Conservation (phyloP, 92 coral and sea anemone species). For the Zoanthus sociatus region DNA sequence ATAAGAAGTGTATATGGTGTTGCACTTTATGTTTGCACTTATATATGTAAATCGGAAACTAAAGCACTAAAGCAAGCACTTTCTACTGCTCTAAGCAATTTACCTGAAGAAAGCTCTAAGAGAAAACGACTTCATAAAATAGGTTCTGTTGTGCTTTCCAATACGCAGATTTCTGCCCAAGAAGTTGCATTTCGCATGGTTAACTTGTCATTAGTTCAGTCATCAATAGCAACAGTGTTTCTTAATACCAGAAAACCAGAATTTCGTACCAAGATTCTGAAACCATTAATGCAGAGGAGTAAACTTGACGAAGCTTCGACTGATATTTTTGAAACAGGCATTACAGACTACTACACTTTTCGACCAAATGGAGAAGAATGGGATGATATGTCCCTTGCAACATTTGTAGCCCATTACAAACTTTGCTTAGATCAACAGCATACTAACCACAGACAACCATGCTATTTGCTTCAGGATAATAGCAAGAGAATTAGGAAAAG, state of each 20-base stretch:
- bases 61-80: slow-evolving; percentile 51
- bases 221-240: slow-evolving; percentile 48
- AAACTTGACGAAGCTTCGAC: no score
- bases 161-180: slow-evolving; percentile 55
- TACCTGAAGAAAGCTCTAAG: slow-evolving; percentile 50
- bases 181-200: slow-evolving; percentile 56
- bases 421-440: no score
- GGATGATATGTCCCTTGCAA: no score
- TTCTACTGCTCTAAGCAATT: slow-evolving; percentile 19
- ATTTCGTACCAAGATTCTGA: slow-evolving; percentile 45
- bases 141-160: slow-evolving; percentile 31
- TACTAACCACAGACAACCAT: no score
- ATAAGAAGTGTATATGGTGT: slow-evolving; percentile 58
- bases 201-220: slow-evolving; percentile 53
- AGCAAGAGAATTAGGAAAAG: no score
- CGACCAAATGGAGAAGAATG: no score
- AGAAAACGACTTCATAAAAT: slow-evolving; percentile 48
- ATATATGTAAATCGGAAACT: slow-evolving; percentile 69
- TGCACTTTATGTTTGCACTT: slow-evolving; percentile 60
- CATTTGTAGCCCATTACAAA: no score
- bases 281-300: slow-evolving; percentile 23
- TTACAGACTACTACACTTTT: no score
- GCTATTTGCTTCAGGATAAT: no score
- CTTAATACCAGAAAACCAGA: slow-evolving; percentile 54
- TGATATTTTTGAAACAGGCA: no score